Evolutionary conservation across 1,140 invertebrate species (phyloP).

Genomic region (Pseudomyrmex gracilis): DNA sequence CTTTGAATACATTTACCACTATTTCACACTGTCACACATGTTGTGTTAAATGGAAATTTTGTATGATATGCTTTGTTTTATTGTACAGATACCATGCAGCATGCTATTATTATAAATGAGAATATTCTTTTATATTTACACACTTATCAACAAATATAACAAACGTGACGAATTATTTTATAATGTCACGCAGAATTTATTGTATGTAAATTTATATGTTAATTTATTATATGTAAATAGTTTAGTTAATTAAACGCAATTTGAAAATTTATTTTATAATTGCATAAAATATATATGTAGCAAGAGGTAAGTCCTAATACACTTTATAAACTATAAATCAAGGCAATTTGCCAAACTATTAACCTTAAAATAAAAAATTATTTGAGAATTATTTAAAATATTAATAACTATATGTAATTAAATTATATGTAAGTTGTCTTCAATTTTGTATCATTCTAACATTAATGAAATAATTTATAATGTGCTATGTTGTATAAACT

Average conservation of each 20-base stretch:
- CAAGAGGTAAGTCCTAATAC: constrained; percentile 7
- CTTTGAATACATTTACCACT: constrained; percentile 7
- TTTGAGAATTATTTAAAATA: constrained; percentile 36
- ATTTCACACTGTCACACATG: neutral
- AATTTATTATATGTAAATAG: constrained; percentile 12
- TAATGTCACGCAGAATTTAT: neutral
- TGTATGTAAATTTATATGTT: constrained; percentile 22
- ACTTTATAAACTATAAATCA: constrained; percentile 60
- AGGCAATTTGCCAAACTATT: constrained; percentile 63
- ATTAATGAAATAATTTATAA: too few relatives aligned
- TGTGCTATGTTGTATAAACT: too few relatives aligned
- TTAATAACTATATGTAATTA: constrained; percentile 53
- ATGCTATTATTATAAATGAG: constrained; percentile 13
- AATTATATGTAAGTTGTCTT: constrained; percentile 14
- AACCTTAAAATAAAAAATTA: constrained; percentile 63
- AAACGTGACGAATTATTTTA: too few relatives aligned
- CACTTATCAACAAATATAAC: too few relatives aligned
- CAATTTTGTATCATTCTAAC: neutral
- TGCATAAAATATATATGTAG: neutral
- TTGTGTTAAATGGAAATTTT: neutral
- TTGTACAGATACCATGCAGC: neutral
- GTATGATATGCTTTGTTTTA: neutral
- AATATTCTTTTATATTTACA: neutral
- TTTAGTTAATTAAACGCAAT: constrained; percentile 42
- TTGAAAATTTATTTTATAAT: constrained; percentile 67